Base-by-base conservation (phyloP, 2,888 invertebrate species). In the Habroteleia sp. region DNA sequence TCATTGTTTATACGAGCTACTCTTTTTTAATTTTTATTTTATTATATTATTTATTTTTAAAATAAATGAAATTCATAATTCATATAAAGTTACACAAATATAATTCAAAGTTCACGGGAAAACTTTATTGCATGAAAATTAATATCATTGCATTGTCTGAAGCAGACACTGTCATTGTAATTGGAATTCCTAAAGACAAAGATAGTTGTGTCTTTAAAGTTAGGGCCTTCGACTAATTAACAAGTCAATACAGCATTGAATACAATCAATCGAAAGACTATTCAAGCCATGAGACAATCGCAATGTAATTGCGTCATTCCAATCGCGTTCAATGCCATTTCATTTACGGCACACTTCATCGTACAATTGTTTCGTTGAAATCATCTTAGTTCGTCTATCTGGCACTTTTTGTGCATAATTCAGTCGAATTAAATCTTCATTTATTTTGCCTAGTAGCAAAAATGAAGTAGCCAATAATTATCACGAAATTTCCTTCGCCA, bases 261-360 rank as follows among this genome's bases (percentile, higher is more conserved):
- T 78, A 79, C 79, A 80, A 80, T 80, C 71, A 79, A 76, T 76
- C 62, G 63, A 79, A 65, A 73, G 76, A 74, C 83, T 81, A 85
- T 85, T 85, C 81, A 84, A 83, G 82, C 81, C 78, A 81, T 76
- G 82, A 83, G 81, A 84, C 83, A 85, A 85, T 85, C 80, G 80
- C 74, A 85, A 84, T 83, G 84, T 85, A 86, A 85, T 85, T 85
- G 83, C 84, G 77, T 81, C 82, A 69, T 77, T 81, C 78, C 78
- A 75, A 80, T 80, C 75, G 68, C 74, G 48, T 77, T 82, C 81
- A 84, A 82, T 83, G 74, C 80, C 81, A 80, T 83, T 85, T 84
- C 82, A 83, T 84, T 84, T 79, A 81, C 77, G 50, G 62, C 65
- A 76, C 54, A 65, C 48, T 74, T 58, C 74, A 68, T 56, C 52